Evolutionary conservation across 2,113 vertebrate genomes (phyloP), one percentile per base, ranked within the genome.

Genomic region (Urocynchramus pylzowi): DNA sequence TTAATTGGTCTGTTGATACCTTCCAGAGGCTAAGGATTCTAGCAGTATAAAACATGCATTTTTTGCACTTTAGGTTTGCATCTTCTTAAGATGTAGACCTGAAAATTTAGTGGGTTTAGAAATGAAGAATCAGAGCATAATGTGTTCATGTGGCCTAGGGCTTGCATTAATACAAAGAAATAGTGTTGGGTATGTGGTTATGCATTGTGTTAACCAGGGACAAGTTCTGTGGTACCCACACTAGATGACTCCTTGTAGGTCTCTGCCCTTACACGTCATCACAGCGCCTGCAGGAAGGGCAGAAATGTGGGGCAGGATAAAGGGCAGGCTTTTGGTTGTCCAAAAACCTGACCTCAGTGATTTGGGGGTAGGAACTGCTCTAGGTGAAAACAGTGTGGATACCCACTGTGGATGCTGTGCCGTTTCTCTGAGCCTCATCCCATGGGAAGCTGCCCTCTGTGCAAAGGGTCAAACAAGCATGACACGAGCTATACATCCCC

Each of bases 281-380:
- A 33, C 22, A 47, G 27, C 0, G 0, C 44, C 28, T 30, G 27
- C 33, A 92, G 30, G 45, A 86, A 4, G 9, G 31, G 30, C 26
- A 47, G 39, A 85, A 52, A n/a, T 31, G 19, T 15, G 35, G 28
- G 24, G 30, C 37, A 76, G 42, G 30, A 50, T 35, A 37, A 37
- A 59, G 9, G 39, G 13, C 7, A 77, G 41, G 14, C 5, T 77
- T 92, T 35, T 73, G 23, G 8, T 41, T 61, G 22, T 57, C 57
- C 31, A 56, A 88, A 91, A 33, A 13, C 11, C 42, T 77, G 41
- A 33, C 16, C 24, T n/a, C 12, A 5, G 33, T 42, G 26, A 1
- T 67, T 84, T 63, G 65, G 14, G 50, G 49, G 18, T 30, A 84
- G 35, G 69, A 94, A 45, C 57, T 31, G 16, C 39, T 80, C 35